Conservation (phyloP, 2,797 vertebrate genomes). For the Cynodonichthys magdalenae region DNA sequence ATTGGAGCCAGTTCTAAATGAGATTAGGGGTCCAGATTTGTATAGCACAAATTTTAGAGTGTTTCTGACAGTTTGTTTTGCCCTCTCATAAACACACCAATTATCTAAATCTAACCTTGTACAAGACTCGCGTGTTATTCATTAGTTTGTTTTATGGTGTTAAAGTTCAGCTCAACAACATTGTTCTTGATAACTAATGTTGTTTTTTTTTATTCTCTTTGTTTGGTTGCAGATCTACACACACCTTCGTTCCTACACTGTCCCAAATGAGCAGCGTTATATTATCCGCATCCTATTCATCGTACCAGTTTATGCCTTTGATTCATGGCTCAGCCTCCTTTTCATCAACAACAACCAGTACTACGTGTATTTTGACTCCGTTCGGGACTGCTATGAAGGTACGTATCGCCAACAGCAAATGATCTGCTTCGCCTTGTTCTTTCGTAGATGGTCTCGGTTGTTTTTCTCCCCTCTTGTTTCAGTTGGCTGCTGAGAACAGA, state of each 20-base stretch:
- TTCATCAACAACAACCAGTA: constrained; percentile 93
- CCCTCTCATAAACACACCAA: too few relatives aligned
- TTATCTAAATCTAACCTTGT: too few relatives aligned
- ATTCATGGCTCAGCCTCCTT: constrained; percentile 98
- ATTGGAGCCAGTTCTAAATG: background rate
- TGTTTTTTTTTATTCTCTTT: constrained; percentile 17
- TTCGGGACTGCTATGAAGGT: constrained; percentile 98
- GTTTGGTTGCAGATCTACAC: constrained; percentile 86
- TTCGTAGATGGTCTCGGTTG: background rate
- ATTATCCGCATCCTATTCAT: constrained; percentile 96
- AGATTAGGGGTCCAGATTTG: too few relatives aligned
- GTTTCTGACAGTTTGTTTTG: too few relatives aligned
- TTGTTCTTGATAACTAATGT: background rate
- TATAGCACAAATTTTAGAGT: too few relatives aligned
- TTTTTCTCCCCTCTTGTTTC: constrained; percentile 6
- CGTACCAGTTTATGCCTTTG: constrained; percentile 92
- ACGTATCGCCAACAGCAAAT: constrained; percentile 9
- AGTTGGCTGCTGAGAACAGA: constrained; percentile 1
- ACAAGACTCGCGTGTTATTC: background rate
- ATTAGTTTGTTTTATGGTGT: background rate
- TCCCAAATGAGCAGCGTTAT: constrained; percentile 94
- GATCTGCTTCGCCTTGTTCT: background rate
- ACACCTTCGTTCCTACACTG: constrained; percentile 91
- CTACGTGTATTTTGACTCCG: constrained; percentile 93
- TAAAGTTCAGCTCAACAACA: background rate